phyloP scores from a whole-genome alignment of 2,797 vertebrate genomes.

The Crypturellus tataupa region DNA sequence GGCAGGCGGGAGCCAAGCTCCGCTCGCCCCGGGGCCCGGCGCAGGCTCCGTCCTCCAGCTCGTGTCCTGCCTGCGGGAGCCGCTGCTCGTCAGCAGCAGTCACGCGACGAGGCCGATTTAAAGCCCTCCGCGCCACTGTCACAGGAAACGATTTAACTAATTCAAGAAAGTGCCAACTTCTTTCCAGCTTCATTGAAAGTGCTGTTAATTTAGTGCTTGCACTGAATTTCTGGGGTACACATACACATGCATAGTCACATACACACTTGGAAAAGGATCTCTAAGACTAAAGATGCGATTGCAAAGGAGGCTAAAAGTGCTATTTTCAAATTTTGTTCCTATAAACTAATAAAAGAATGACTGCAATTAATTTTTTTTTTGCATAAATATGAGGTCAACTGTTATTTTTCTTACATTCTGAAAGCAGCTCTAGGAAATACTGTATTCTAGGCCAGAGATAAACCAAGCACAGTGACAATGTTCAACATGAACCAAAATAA shows the following conservation, averaged over 20 bases:
- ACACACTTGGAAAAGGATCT: not conserved
- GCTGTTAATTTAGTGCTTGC: not conserved
- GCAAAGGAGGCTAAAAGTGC: not conserved
- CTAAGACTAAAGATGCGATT: not conserved
- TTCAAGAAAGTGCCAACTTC: not conserved
- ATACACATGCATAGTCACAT: not conserved
- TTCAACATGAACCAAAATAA: not conserved
- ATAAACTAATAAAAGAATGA: not conserved
- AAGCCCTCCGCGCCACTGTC: not conserved
- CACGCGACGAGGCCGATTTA: not conserved
- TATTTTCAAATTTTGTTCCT: not conserved
- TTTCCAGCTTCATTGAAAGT: not conserved
- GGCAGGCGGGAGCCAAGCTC: not conserved
- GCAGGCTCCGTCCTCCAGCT: not conserved
- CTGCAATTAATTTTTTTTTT: too few relatives aligned
- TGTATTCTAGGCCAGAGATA: not conserved
- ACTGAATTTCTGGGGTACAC: not conserved
- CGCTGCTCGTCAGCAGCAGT: not conserved
- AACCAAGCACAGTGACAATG: not conserved
- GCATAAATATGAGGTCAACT: not conserved
- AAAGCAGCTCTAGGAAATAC: not conserved
- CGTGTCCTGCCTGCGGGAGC: not conserved
- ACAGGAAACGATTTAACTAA: not conserved
- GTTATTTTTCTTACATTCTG: not conserved
- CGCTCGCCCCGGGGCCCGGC: rapidly evolving